Evolutionary conservation across 2,797 vertebrate species (phyloP).

Genomic region (Oryzias dopingdopingensis): DNA sequence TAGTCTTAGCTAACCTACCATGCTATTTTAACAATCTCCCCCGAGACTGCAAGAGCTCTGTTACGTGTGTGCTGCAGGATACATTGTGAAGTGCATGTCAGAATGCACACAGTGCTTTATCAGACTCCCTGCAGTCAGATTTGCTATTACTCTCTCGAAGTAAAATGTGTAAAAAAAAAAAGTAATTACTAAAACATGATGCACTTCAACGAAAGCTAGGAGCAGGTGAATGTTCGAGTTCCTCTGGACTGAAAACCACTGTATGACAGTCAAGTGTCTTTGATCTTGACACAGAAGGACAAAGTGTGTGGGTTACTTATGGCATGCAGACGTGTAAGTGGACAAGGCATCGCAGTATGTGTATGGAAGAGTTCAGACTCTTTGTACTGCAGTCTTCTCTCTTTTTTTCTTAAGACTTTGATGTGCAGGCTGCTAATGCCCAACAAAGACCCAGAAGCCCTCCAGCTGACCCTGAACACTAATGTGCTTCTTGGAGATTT

Average conservation of each 20-base stretch:
- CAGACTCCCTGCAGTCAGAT: constrained; percentile 10
- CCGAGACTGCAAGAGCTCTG: constrained; percentile 50
- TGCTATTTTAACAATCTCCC: constrained; percentile 71
- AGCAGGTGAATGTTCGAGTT: constrained; percentile 12
- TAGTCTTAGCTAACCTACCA: constrained; percentile 58
- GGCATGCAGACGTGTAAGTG: constrained; percentile 22
- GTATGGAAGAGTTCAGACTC: constrained; percentile 23
- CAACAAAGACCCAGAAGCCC: constrained; percentile 9
- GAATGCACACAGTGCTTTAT: constrained; percentile 28
- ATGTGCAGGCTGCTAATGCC: constrained; percentile 20
- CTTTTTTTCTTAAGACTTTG: constrained; percentile 12
- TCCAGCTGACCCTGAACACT: constrained; percentile 7
- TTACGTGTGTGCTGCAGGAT: constrained; percentile 50
- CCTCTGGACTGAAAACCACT: constrained; percentile 7
- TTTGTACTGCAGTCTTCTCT: constrained; percentile 14
- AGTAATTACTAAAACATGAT: constrained; percentile 10
- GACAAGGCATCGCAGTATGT: constrained; percentile 18
- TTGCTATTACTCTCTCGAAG: constrained; percentile 12
- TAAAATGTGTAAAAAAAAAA: neutral
- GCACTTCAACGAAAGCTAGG: neutral
- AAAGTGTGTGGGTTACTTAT: constrained; percentile 12
- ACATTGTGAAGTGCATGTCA: constrained; percentile 39
- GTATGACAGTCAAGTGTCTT: constrained; percentile 16
- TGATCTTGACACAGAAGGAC: constrained; percentile 32
- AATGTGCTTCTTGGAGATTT: constrained; percentile 27